A percentile compares a stretch with the other conserved stretches of the same genome.
These are phyloP conservation scores for Macrophya alboannulata DNA, from an alignment of 2,888 invertebrate species.

Conservation along the genomic window DNA sequence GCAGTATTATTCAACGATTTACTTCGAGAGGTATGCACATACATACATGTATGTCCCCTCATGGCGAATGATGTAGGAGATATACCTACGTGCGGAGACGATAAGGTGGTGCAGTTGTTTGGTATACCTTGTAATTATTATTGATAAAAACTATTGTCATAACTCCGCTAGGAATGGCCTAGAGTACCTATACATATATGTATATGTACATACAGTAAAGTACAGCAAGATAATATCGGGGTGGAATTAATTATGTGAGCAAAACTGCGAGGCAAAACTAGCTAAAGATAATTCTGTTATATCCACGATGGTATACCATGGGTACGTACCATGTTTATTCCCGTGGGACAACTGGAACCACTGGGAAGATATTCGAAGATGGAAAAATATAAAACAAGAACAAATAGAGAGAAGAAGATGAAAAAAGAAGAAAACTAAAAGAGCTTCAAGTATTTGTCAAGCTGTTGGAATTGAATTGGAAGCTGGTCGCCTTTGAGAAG, in stretches of 20 bases:
- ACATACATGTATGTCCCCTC: not conserved
- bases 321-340: not conserved
- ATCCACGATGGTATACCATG: not conserved
- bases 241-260: conserved; percentile 30
- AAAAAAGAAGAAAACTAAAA: not conserved
- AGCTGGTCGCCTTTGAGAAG: not conserved
- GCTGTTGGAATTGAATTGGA: not conserved
- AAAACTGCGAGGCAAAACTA: conserved; percentile 18
- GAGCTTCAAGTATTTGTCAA: not conserved
- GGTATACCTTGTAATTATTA: conserved; percentile 23
- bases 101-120: not conserved
- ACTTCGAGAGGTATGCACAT: not conserved
- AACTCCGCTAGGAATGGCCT: not conserved
- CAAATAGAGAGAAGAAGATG: not conserved
- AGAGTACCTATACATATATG: not conserved
- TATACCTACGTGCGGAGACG: not conserved
- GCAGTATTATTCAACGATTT: conserved; percentile 11
- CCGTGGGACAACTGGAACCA: not conserved
- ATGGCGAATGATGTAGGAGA: not conserved
- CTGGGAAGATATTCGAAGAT: not conserved
- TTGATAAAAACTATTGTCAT: conserved; percentile 2
- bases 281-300: conserved; percentile 13
- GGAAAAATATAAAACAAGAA: not conserved
- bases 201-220: too few relatives aligned
- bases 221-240: conserved; percentile 20